Evolutionary conservation across 1,140 invertebrate genomes (phyloP), one percentile per base, ranked within the genome.

Genomic region (Drosophila erecta): DNA sequence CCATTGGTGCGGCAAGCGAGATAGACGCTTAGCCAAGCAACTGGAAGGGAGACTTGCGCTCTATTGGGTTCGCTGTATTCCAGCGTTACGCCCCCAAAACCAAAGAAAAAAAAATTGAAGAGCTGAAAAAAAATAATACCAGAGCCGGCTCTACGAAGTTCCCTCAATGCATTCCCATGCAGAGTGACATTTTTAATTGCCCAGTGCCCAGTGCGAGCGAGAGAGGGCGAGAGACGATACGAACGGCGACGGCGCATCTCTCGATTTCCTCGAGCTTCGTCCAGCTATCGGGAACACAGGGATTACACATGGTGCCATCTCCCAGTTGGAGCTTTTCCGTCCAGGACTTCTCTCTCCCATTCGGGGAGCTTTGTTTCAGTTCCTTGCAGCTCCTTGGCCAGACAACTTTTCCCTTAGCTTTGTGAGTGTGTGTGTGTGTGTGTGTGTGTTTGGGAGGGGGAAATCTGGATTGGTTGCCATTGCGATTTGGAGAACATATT

Each of bases 111-210:
- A 22, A n/a, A 47, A 38, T 41, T 47, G 20, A 40, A 40, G 33
- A 50, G 24, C 15, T 8, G 17, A 38, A 20, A 64, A 64, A 46
- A 58, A 58, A 38, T 35, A 58, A 33, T 70, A 22, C 12, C 40
- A 53, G 66, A 71, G 55, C 70, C 50, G 35, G 47, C 65, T 47
- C 35, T 22, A 49, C 38, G 59, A 47, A 54, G 44, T 50, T 30
- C 30, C 47, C 27, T 50, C 64, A 12, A 20, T 54, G 50, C 66
- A 89, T 89, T 89, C 84, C 85, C 81, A 84, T 90, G 76, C 84
- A 89, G 80, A 89, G 84, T 89, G 84, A 89, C 84, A 89, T 78
- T 89, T 90, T 89, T 77, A 66, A 89, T 80, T 84, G 79, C 69
- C 41, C 41, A 30, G 30, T 10, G 11, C 37, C 74, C 49, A 22